Base-by-base conservation (phyloP, 2,797 vertebrate genomes). In the Channallabes apus region DNA sequence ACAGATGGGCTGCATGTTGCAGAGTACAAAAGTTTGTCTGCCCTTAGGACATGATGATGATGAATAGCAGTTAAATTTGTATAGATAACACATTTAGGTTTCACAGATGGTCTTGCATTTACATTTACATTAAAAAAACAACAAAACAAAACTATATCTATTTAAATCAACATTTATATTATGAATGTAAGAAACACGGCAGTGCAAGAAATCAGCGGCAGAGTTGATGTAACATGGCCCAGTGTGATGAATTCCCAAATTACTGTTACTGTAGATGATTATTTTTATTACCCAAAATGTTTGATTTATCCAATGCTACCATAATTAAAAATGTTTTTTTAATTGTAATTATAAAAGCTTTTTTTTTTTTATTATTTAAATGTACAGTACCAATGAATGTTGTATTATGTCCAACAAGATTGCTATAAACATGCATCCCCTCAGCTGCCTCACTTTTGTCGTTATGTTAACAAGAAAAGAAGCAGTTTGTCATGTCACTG, bases 71-170 rank as follows among this genome's bases (percentile, higher is more conserved):
- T 32, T 56, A 32, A 5, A 76, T 32, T 32, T 12, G 54, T 77
- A 58, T 9, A 32, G 27, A 22, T 56, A 32, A 56, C n/a, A 76
- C 14, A 3, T 58, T 22, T 58, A 77, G 73, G 12, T 58, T 77
- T 58, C 54, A 22, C 32, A 73, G 71, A 73, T 75, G 72, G 27
- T 75, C 72, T 58, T 76, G 54, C 17, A 76, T 76, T n/a, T n/a
- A n/a, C n/a, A n/a, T 76, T 75, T 27, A 56, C 41, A 73, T 46
- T 1, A 4, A 67, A 69, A 69, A 22, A 71, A 20, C 32, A 68
- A 35, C 29, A 71, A 35, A 35, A 35, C 29, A 18, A 15, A 69
- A 72, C 4, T 11, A 18, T n/a, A 56, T 54, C n/a, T n/a, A 54
- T 18, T 0, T n/a, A 18, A 56, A 54, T 75, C 46, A 18, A 75